Base-by-base conservation (phyloP, 2,888 invertebrate genomes). In the Marronus borbonicus region DNA sequence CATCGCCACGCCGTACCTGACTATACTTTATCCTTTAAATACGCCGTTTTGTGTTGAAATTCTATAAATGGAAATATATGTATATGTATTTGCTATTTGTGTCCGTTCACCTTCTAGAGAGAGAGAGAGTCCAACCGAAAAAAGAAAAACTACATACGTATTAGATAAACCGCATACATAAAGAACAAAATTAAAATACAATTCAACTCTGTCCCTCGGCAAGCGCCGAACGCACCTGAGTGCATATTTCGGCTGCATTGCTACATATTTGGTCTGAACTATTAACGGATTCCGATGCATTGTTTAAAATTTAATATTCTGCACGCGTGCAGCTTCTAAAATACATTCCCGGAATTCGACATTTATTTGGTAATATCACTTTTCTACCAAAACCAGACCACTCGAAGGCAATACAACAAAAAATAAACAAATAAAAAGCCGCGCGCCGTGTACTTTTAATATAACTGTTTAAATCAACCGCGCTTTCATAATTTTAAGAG, bases 261-360 rank as follows among this genome's bases (percentile, higher is more conserved):
- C 82, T 85, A 86, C 87, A 87, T 87, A 87, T 87, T 87, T 86
- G 86, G 86, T 84, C 84, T 81, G 86, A 87, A 87, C 88, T 88
- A 88, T 88, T 88, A 88, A 87, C 87, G 86, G 86, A 89, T 89
- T 88, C 89, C 88, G 84, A 85, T 84, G 88, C 88, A 89, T 89
- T 89, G 89, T 89, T 88, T 87, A 81, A 83, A 85, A 86, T 86
- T 88, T 88, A 86, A 88, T 87, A 89, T 89, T 89, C 88, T 83
- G 87, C 87, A 86, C 88, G 88, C 88, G 88, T 88, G 78, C 83
- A 77, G 78, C 80, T 80, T 81, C 83, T 83, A 82, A 85, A 84
- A 84, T 84, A 83, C 85, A 84, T 84, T 84, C 85, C 83, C 80
- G 79, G 84, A 84, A 84, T 85, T 83, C 83, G 83, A 83, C 82